Evolutionary conservation across 1,140 invertebrate genomes (phyloP).

Genomic region (Nasonia vitripennis): DNA sequence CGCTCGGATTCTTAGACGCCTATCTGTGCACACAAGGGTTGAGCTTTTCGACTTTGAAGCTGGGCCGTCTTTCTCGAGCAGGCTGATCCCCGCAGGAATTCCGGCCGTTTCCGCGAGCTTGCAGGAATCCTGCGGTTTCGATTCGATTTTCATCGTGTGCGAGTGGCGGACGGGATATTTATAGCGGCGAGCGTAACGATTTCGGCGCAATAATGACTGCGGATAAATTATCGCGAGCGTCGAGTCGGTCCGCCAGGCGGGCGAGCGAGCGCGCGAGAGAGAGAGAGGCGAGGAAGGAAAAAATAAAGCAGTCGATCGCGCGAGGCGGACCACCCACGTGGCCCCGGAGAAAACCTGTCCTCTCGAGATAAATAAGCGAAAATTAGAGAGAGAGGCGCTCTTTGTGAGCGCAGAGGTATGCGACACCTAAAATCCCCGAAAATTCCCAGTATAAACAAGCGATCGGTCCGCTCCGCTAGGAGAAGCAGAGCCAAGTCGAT

Average conservation of each 20-base stretch:
- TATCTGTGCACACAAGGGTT: background rate
- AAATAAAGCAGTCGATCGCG: background rate
- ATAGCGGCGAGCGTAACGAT: too few species aligned
- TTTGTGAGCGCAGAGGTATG: background rate
- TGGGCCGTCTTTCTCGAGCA: too few species aligned
- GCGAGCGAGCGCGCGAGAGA: background rate
- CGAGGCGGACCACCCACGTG: slow-evolving; percentile 10
- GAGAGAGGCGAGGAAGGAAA: background rate
- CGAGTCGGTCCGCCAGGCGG: too few species aligned
- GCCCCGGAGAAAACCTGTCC: background rate
- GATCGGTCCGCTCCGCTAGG: slow-evolving; percentile 17
- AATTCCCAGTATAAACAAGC: slow-evolving; percentile 47
- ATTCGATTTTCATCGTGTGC: too few species aligned
- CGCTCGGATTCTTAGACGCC: slow-evolving; percentile 38
- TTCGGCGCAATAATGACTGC: too few species aligned
- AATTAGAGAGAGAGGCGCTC: background rate
- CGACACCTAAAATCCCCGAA: slow-evolving; percentile 15
- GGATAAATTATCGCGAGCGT: too few species aligned
- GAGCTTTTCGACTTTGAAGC: background rate
- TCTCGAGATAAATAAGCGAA: slow-evolving; percentile 22
- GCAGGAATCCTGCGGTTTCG: background rate
- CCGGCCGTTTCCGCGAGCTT: slow-evolving; percentile 7
- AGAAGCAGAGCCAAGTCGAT: slow-evolving; percentile 37
- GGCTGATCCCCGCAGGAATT: background rate
- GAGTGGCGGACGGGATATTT: too few species aligned